A percentile compares a stretch with the other conserved stretches of the same genome.
Evolutionary conservation across 1,140 invertebrate species (phyloP).

Genomic region (Potamilus streckersoni): DNA sequence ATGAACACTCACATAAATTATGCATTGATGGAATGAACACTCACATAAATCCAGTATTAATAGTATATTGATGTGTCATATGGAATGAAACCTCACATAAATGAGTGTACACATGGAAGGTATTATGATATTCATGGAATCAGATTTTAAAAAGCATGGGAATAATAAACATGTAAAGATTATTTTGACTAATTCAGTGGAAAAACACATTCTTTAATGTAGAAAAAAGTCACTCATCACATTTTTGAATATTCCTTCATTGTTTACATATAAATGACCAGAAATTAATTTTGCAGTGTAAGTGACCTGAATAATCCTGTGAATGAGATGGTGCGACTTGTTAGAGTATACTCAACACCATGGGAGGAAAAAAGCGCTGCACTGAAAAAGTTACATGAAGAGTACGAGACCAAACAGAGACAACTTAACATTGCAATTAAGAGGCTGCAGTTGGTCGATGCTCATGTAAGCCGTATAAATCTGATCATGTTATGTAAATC

Average conservation of each 20-base stretch:
- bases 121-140: too few relatives aligned
- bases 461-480: conserved; percentile 49
- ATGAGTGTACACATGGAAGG: too few relatives aligned
- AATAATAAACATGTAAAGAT: too few relatives aligned
- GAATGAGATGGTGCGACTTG: conserved; percentile 64
- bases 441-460: conserved; percentile 63
- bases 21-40: too few relatives aligned
- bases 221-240: neutral
- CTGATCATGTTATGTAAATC: too few relatives aligned
- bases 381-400: conserved; percentile 65
- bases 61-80: too few relatives aligned
- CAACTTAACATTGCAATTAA: conserved; percentile 66
- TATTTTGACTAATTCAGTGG: neutral
- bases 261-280: neutral
- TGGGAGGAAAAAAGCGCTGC: conserved; percentile 68
- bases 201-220: neutral
- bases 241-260: neutral
- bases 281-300: conserved; percentile 43
- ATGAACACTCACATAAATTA: too few relatives aligned
- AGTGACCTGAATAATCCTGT: conserved; percentile 65
- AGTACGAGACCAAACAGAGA: conserved; percentile 66
- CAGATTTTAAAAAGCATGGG: too few relatives aligned
- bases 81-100: too few relatives aligned
- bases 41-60: too few relatives aligned
- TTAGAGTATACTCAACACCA: conserved; percentile 64